These are phyloP conservation scores for Eufriesea mexicana DNA, from an alignment of 1,140 invertebrate genomes.

Conservation along the genomic window DNA sequence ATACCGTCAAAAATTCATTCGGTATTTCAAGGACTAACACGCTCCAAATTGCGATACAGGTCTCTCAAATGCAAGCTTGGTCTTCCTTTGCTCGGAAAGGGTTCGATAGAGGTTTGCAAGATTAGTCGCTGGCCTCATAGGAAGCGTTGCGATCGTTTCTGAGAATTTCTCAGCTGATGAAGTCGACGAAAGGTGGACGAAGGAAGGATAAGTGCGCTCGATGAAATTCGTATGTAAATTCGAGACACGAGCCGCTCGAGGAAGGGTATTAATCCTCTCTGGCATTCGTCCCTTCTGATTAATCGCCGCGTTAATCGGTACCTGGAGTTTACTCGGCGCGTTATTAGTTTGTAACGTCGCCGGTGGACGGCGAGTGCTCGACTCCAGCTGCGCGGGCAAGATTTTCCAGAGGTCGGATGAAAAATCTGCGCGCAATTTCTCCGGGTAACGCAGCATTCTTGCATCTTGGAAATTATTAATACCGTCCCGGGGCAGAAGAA, in stretches of 20 bases:
- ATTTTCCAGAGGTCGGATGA: slow-evolving; percentile 11
- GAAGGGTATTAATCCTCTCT: slow-evolving; percentile 46
- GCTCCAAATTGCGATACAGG: too few relatives aligned
- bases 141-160: too few relatives aligned
- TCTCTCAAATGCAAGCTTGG: too few relatives aligned
- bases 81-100: too few relatives aligned
- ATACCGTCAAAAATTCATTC: too few relatives aligned
- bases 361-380: slow-evolving; percentile 16
- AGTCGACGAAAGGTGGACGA: too few relatives aligned
- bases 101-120: too few relatives aligned
- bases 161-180: too few relatives aligned
- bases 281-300: slow-evolving; percentile 56
- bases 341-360: slow-evolving; percentile 37
- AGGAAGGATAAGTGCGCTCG: not conserved
- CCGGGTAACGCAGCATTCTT: not conserved
- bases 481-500: not conserved
- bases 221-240: not conserved
- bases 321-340: slow-evolving; percentile 47
- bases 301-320: slow-evolving; percentile 59
- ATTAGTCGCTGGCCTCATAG: too few relatives aligned
- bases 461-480: slow-evolving; percentile 18
- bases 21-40: too few relatives aligned
- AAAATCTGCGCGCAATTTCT: slow-evolving; percentile 9
- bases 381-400: slow-evolving; percentile 22
- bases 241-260: slow-evolving; percentile 5